Evolutionary conservation across 2,888 invertebrate genomes (phyloP).

Genomic region (Aricia artaxerxes): DNA sequence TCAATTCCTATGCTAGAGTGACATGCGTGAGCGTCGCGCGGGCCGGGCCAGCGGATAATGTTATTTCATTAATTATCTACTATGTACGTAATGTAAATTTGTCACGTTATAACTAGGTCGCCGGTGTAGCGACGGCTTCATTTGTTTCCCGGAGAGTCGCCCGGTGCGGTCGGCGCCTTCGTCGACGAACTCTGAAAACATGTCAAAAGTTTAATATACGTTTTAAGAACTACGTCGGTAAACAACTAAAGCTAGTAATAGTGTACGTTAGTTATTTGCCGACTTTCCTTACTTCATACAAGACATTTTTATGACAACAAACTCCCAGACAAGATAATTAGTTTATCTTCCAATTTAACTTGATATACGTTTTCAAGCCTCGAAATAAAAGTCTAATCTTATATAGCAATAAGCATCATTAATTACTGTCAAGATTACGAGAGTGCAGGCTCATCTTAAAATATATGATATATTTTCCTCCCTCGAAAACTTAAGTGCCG

Average conservation of each 20-base stretch:
- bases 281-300: too few species aligned
- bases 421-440: slow-evolving; percentile 16
- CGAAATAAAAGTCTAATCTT: not conserved
- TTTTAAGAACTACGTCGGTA: not conserved
- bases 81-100: slow-evolving; percentile 31
- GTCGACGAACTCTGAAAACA: slow-evolving; percentile 28
- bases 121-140: not conserved
- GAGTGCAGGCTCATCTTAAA: not conserved
- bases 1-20: slow-evolving; percentile 76
- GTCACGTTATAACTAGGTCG: slow-evolving; percentile 26
- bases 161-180: not conserved
- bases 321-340: too few species aligned
- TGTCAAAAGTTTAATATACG: not conserved
- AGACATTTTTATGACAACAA: too few species aligned
- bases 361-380: not conserved
- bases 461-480: not conserved
- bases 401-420: slow-evolving; percentile 11
- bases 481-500: slow-evolving; percentile 23
- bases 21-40: slow-evolving; percentile 48
- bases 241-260: too few species aligned
- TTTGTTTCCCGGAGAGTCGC: not conserved
- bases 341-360: not conserved
- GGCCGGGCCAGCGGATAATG: slow-evolving; percentile 16
- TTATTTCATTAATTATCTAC: slow-evolving; percentile 27
- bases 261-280: too few species aligned